Evolutionary conservation across 2,888 invertebrate species (phyloP).

Genomic region (Nemotelus pantherinus): DNA sequence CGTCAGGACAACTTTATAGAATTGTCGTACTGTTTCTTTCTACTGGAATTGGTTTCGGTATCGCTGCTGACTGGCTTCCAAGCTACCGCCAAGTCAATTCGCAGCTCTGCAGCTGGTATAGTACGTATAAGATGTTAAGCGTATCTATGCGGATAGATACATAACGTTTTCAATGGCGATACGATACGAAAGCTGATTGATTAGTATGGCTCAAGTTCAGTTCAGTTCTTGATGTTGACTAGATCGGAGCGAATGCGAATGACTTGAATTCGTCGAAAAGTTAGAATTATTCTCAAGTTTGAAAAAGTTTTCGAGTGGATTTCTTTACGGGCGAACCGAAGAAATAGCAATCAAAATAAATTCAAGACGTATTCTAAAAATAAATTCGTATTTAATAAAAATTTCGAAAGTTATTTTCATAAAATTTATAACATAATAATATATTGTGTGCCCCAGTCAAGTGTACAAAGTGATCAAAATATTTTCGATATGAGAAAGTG

Average conservation of each 20-base stretch:
- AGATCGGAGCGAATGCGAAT: slow-evolving; percentile 58
- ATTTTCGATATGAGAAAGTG: no score
- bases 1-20: no score
- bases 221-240: slow-evolving; percentile 65
- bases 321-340: background rate
- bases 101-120: slow-evolving; percentile 1
- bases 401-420: no score
- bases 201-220: slow-evolving; percentile 55
- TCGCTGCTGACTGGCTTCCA: no score
- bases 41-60: no score
- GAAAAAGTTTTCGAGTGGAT: slow-evolving; percentile 13
- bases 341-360: background rate
- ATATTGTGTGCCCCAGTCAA: no score
- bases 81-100: no score
- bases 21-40: no score
- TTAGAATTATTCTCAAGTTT: background rate
- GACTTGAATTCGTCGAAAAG: slow-evolving; percentile 7
- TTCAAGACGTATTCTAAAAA: background rate
- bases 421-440: no score
- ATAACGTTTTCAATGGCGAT: slow-evolving; percentile 24
- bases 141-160: background rate
- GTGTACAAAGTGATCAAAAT: no score
- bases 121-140: slow-evolving; percentile 21
- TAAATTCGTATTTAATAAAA: no score
- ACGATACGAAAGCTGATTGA: slow-evolving; percentile 51